These are phyloP conservation scores for Luehdorfia chinensis DNA, from an alignment of 1,140 invertebrate species.

Conservation along the genomic window DNA sequence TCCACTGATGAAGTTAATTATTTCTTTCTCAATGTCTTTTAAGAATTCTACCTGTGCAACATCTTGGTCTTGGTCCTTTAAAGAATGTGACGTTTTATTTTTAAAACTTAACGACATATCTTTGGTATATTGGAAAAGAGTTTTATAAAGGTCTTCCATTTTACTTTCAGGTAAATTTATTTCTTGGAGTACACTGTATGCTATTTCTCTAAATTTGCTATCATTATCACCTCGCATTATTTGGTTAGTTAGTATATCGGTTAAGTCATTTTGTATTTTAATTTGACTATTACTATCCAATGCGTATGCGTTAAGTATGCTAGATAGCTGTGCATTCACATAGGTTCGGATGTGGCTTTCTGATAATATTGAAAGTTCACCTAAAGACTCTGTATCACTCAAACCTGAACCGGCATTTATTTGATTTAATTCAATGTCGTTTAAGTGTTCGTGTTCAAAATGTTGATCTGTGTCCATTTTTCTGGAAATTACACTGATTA, in stretches of 20 bases:
- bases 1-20: conserved; percentile 1
- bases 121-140: neutral
- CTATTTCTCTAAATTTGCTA: conserved; percentile 2
- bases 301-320: neutral
- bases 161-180: conserved; percentile 4
- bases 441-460: neutral
- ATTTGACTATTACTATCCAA: neutral
- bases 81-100: neutral
- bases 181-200: conserved; percentile 6
- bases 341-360: conserved; percentile 2
- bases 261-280: conserved; percentile 7
- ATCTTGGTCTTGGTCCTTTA: neutral
- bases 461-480: conserved; percentile 1
- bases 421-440: neutral
- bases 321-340: neutral
- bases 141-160: conserved; percentile 7
- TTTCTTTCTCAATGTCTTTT: conserved; percentile 1
- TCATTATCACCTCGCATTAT: conserved; percentile 2
- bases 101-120: conserved; percentile 10
- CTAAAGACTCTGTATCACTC: neutral
- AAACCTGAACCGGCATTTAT: neutral
- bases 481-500: neutral
- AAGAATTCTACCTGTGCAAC: neutral
- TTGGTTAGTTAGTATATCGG: conserved; percentile 4
- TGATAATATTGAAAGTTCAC: neutral